These are phyloP conservation scores for Delphinus delphis DNA, from an alignment of 2,113 vertebrate species.

Conservation along the genomic window DNA sequence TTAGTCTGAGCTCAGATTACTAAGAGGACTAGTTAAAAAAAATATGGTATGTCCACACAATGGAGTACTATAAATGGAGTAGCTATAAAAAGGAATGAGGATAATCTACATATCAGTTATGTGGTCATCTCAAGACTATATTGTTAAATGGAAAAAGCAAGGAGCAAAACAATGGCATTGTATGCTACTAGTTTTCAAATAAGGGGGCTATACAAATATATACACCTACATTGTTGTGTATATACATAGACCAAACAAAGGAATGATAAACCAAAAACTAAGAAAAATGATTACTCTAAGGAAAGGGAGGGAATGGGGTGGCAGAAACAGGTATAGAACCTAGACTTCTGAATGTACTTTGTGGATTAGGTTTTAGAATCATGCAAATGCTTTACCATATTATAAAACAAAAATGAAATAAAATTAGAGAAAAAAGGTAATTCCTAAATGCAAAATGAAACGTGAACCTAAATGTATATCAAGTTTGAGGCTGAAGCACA, in stretches of 20 bases:
- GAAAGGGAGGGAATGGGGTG: not conserved
- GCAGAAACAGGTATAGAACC: not conserved
- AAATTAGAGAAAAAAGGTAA: not conserved
- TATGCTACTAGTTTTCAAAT: conserved; percentile 12
- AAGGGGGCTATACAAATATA: not conserved
- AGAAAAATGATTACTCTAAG: conserved; percentile 6
- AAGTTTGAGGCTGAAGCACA: conserved; percentile 19
- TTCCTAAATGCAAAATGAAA: not conserved
- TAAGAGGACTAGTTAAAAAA: conserved; percentile 7
- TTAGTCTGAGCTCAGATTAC: not conserved
- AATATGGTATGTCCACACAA: not conserved
- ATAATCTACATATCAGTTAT: not conserved
- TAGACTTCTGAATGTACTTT: conserved; percentile 32
- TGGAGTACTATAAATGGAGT: not conserved
- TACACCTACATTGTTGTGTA: not conserved
- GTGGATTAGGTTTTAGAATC: not conserved
- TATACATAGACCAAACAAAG: not conserved
- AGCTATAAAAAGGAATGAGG: not conserved
- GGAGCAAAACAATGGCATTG: not conserved
- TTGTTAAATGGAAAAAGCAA: conserved; percentile 12
- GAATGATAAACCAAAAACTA: not conserved
- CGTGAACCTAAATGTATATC: not conserved
- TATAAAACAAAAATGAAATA: conserved; percentile 33
- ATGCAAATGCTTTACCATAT: not conserved
- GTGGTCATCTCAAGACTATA: not conserved